Evolutionary conservation across 2,888 invertebrate species (phyloP), one percentile per base, ranked within the genome.

Genomic region (Lasioglossum oenotherae): DNA sequence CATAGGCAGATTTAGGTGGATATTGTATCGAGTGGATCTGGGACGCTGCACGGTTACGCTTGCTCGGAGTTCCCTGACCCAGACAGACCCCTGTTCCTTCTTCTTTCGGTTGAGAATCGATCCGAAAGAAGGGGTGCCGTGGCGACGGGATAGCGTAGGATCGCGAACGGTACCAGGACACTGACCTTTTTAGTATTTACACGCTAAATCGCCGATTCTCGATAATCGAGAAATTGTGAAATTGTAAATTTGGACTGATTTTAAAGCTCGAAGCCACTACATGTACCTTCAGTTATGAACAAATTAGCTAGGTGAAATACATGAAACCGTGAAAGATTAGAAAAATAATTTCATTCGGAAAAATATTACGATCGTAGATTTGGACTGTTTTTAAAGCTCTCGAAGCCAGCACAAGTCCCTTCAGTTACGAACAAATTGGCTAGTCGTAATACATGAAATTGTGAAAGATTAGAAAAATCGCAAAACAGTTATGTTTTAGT

Each of bases 1-100:
- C 83, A 83, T 85, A 85, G 83, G 83, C 79, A 85, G 84, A 85
- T 85, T 85, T 85, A 85, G 84, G 83, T 85, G 84, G 83, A 85
- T 83, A 85, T 83, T 85, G 84, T 85, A 83, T 83, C 84, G 75
- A 78, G 19, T 31, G 41, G 84, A 85, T 83, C 78, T 85, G 75
- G 84, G 83, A 85, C 84, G 83, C 64, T 75, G 83, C 64, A 75
- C 79, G 44, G 83, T 79, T 83, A 83, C 27, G 67, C 76, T 49
- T 23, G 77, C 49, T 67, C 27, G 31, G 46, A 49, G 41, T n/a
- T 44, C 23, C 46, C 10, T 19, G 46, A 69, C 46, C 49, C 19
- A 35, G 74, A 12, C 23, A 38, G n/a, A 27, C 64, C n/a, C 16
- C n/a, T 16, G 44, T 41, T 44, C 44, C 60, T n/a, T 31, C 27